Evolutionary conservation across 2,797 vertebrate species (phyloP), one percentile per base, ranked within the genome.

Genomic region (Cottoperca gobio): DNA sequence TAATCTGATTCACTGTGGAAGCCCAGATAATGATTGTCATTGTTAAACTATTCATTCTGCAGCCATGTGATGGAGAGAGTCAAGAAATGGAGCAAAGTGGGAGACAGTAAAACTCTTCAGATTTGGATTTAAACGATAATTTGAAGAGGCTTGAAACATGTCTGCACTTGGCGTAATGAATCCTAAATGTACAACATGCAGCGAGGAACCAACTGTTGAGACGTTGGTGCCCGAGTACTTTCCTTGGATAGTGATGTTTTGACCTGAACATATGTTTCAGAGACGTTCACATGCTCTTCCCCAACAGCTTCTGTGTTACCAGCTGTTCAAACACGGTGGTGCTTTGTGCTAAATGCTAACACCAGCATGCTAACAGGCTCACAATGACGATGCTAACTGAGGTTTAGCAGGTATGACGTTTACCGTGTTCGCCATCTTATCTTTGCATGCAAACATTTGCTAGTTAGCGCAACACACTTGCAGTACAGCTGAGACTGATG

Each of bases 81-180:
- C n/a, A 49, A 40, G n/a, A 48, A 39, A 42, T 9, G 14, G 39
- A 57, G 24, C 28, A 63, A 23, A 49, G 2, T 43, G 4, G 21
- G 16, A 55, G 35, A 58, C 42, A 3, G 4, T 76, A n/a, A 68
- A 43, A 35, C 2, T 23, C 33, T 19, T 33, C 14, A 66, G 42
- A 64, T 66, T 45, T 35, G 5, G 63, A 77, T 68, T 78, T 21
- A 50, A 24, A 48, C 5, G 19, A 21, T 33, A 16, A 40, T 75
- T 59, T 57, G 13, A 69, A 60, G 54, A 70, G 17, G 12, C 21
- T 52, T 64, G 11, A 13, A 40, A 53, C 66, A 68, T 65, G 66
- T 70, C 64, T 8, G n/a, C 48, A 46, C 82, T 66, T 69, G n/a
- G 49, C 3, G 0, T 72, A 53, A 62, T 72, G n/a, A 65, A 72